Conservation (phyloP, 2,888 invertebrate genomes). For the Lasioglossum zephyrum region DNA sequence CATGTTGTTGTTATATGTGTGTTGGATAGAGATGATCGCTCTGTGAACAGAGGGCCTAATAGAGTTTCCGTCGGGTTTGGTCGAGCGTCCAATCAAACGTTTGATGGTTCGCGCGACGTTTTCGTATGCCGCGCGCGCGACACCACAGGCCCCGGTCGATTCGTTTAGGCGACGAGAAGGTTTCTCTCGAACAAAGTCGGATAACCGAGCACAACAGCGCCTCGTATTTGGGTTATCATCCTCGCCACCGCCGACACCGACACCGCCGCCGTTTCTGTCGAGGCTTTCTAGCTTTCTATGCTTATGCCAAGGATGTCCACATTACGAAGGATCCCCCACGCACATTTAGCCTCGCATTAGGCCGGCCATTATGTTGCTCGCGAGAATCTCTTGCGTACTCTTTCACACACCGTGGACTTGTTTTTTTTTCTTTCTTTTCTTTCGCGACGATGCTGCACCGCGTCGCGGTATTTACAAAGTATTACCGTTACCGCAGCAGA, state of each 20-base stretch:
- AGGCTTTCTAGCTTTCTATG: conserved; percentile 79
- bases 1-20: no score
- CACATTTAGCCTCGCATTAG: conserved; percentile 64
- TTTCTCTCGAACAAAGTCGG: conserved; percentile 62
- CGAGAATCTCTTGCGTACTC: conserved; percentile 12
- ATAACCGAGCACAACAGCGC: conserved; percentile 45
- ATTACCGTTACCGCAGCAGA: not conserved
- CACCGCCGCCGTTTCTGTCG: conserved; percentile 56
- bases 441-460: not conserved
- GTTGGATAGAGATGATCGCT: no score
- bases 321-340: conserved; percentile 70
- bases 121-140: not conserved
- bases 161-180: conserved; percentile 22
- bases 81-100: not conserved
- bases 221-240: conserved; percentile 76
- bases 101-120: not conserved
- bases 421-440: not conserved
- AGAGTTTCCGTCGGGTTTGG: not conserved
- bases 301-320: conserved; percentile 77
- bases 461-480: no score
- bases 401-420: not conserved
- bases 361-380: conserved; percentile 27
- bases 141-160: not conserved
- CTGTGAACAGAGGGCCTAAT: no score
- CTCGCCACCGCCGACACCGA: conserved; percentile 18